phyloP scores from a whole-genome alignment of 2,797 vertebrate species.

The Vireo griseus region DNA sequence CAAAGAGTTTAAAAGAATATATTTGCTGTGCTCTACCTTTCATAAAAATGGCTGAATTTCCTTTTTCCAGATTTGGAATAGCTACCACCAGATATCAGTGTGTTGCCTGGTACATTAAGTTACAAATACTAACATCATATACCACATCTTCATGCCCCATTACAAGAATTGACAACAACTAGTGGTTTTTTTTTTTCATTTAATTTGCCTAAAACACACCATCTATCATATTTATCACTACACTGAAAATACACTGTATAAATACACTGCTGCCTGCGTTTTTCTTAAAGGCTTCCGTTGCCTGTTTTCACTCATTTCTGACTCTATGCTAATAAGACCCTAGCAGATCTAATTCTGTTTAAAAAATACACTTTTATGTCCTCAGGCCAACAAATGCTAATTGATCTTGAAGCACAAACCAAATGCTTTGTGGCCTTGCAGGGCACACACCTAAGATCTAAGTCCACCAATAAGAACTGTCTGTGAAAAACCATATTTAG shows the following conservation, averaged over 20 bases:
- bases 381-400: background rate
- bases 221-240: background rate
- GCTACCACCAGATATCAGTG: fast-evolving
- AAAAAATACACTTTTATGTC: background rate
- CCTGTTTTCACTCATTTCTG: background rate
- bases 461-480: background rate
- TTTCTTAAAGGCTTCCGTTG: background rate
- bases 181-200: background rate
- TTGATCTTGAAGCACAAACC: background rate
- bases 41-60: background rate
- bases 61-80: background rate
- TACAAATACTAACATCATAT: background rate
- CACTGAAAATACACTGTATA: background rate
- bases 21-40: background rate
- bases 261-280: background rate
- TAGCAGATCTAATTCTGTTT: background rate
- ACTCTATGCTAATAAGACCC: background rate
- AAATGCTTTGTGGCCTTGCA: background rate
- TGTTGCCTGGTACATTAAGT: background rate
- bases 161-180: background rate
- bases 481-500: background rate
- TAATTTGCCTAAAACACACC: background rate
- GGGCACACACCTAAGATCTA: background rate
- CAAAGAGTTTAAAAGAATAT: background rate
- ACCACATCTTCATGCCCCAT: background rate